Percentiles rank a stretch among this genome's conserved stretches.
Conservation (phyloP, 1,140 invertebrate genomes). For the Galendromus occidentalis region DNA sequence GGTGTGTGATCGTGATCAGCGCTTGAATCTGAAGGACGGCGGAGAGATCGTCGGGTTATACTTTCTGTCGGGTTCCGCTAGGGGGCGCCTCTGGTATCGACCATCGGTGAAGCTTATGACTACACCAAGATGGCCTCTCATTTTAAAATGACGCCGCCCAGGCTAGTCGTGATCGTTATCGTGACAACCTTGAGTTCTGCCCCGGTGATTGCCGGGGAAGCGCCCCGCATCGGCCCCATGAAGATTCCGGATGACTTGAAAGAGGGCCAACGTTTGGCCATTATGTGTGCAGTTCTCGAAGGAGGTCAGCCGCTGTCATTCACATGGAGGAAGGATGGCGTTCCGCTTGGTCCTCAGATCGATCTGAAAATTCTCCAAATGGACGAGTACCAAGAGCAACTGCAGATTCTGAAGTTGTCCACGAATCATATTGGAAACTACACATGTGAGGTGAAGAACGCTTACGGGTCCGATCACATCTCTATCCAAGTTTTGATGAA, state of each 20-base stretch:
- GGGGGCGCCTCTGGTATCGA: neutral
- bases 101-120: neutral
- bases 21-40: too few relatives aligned
- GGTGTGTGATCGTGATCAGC: too few relatives aligned
- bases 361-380: slow-evolving; percentile 2
- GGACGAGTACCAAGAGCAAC: neutral
- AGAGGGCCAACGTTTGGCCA: neutral
- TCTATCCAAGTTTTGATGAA: neutral
- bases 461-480: slow-evolving; percentile 35
- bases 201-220: neutral
- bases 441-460: slow-evolving; percentile 47
- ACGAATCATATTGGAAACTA: slow-evolving; percentile 41
- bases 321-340: neutral
- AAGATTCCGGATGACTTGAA: neutral
- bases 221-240: neutral
- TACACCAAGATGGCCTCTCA: neutral
- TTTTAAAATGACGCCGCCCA: neutral
- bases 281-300: neutral
- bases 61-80: neutral
- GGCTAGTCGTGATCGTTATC: neutral
- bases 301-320: neutral
- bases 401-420: slow-evolving; percentile 20
- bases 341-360: neutral
- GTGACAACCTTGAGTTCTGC: neutral
- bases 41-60: neutral